Evolutionary conservation across 30 jellyfish, hydroid and myxozoan species (phyloP).

Genomic region (Aurelia coerulea): DNA sequence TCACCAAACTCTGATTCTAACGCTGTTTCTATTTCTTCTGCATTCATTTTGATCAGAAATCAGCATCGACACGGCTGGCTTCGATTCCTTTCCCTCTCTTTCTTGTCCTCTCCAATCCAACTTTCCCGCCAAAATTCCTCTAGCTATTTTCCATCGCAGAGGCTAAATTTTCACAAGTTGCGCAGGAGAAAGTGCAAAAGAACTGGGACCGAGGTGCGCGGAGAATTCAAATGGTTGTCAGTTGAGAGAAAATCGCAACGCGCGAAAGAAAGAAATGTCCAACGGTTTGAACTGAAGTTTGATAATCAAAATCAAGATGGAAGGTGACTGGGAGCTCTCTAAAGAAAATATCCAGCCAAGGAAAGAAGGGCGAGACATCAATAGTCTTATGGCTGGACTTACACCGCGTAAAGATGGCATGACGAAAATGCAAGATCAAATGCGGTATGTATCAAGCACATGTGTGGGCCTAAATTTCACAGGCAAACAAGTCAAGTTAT

Average conservation of each 20-base stretch:
- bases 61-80: not conserved
- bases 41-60: constrained; percentile 4
- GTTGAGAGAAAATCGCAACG: too few relatives aligned
- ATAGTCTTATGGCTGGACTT: constrained; percentile 39
- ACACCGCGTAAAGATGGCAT: constrained; percentile 49
- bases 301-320: constrained; percentile 12
- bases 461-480: too few relatives aligned
- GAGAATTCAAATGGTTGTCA: too few relatives aligned
- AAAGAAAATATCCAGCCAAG: constrained; percentile 93
- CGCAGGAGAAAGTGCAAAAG: too few relatives aligned
- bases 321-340: constrained; percentile 84
- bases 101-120: too few relatives aligned
- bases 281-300: too few relatives aligned
- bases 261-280: too few relatives aligned
- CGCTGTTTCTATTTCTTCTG: constrained; percentile 64
- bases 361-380: constrained; percentile 72
- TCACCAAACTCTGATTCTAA: constrained; percentile 82
- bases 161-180: too few relatives aligned
- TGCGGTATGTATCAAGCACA: constrained; percentile 58
- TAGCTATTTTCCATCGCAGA: too few relatives aligned
- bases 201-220: too few relatives aligned
- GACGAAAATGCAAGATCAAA: constrained; percentile 22
- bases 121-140: too few relatives aligned
- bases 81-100: not conserved
- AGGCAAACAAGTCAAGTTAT: too few relatives aligned